These are phyloP conservation scores for Lepidocyrtoides sp. DNA, from an alignment of 2,888 invertebrate genomes.

Conservation along the genomic window DNA sequence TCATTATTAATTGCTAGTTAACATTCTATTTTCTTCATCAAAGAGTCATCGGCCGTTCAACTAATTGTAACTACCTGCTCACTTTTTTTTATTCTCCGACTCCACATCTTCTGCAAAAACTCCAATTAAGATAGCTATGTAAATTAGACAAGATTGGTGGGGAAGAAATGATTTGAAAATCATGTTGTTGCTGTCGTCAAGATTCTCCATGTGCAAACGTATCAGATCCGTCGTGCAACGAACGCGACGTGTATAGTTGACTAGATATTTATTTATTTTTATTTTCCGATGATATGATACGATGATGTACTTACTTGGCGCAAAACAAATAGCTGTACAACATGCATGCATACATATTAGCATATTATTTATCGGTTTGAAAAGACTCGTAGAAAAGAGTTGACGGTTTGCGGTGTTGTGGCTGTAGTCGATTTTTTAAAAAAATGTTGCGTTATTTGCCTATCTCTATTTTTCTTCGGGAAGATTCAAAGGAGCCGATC, in stretches of 20 bases:
- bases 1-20: neutral
- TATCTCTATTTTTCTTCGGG: slow-evolving; percentile 52
- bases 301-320: neutral
- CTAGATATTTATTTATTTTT: neutral
- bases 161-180: slow-evolving; percentile 51
- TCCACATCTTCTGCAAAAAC: slow-evolving; percentile 62
- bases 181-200: slow-evolving; percentile 38
- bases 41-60: neutral
- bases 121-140: slow-evolving; percentile 78
- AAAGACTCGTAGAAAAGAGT: neutral
- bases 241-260: neutral
- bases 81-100: neutral
- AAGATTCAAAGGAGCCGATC: slow-evolving; percentile 74
- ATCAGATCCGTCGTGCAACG: slow-evolving; percentile 12
- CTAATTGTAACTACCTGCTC: neutral
- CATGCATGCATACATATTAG: neutral
- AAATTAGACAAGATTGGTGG: slow-evolving; percentile 62
- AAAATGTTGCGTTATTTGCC: slow-evolving; percentile 63
- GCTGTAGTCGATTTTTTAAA: slow-evolving; percentile 8
- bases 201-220: neutral
- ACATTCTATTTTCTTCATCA: neutral
- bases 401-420: neutral
- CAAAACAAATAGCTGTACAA: neutral
- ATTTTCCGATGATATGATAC: neutral
- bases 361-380: slow-evolving; percentile 8